Evolutionary conservation across 2,888 invertebrate species (phyloP).

Genomic region (Sinopyrophorus schimmeli): DNA sequence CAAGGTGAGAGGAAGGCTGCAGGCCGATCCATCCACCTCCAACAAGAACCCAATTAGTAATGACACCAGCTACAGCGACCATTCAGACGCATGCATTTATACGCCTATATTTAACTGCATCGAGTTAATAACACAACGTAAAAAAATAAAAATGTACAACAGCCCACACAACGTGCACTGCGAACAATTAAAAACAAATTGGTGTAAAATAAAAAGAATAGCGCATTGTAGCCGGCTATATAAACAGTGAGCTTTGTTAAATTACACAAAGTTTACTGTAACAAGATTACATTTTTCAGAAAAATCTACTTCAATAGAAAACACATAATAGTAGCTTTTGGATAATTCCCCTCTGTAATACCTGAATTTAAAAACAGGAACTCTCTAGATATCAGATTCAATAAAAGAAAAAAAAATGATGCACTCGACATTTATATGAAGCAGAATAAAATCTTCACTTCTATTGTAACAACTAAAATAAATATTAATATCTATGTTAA

Average conservation of each 20-base stretch:
- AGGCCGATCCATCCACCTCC: constrained; percentile 62
- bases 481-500: too few species aligned
- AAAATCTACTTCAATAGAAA: too few species aligned
- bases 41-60: constrained; percentile 52
- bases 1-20: constrained; percentile 59
- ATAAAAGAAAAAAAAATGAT: too few species aligned
- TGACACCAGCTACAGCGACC: constrained; percentile 36
- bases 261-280: not conserved
- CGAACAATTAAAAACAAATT: constrained; percentile 26
- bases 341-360: too few species aligned
- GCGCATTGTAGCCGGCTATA: constrained; percentile 20
- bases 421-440: too few species aligned
- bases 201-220: constrained; percentile 18
- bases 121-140: constrained; percentile 31
- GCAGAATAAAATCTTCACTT: too few species aligned
- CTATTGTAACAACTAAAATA: too few species aligned
- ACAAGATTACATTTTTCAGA: not conserved
- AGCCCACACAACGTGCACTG: constrained; percentile 32
- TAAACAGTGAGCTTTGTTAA: constrained; percentile 5
- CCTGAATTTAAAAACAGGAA: too few species aligned
- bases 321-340: too few species aligned
- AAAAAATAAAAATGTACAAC: constrained; percentile 26
- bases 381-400: too few species aligned
- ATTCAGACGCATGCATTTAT: constrained; percentile 35
- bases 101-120: constrained; percentile 30